These are phyloP conservation scores for Tetramorium bicarinatum DNA, from an alignment of 2,888 invertebrate species.

Conservation along the genomic window DNA sequence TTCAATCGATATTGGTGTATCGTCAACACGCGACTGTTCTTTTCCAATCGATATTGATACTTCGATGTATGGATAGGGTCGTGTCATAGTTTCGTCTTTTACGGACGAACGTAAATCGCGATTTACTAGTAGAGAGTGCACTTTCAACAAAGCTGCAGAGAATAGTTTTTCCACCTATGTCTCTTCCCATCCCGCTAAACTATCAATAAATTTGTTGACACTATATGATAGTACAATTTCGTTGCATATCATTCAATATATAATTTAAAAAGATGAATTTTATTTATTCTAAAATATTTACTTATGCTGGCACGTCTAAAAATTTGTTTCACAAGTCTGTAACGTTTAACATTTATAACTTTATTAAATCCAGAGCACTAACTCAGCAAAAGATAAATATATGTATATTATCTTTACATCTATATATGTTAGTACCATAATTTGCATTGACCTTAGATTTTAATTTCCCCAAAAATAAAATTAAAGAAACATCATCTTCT, in stretches of 20 bases:
- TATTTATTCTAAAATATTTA: background rate
- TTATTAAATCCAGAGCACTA: background rate
- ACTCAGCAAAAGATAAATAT: background rate
- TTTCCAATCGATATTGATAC: slow-evolving; percentile 66
- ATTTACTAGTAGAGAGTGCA: slow-evolving; percentile 74
- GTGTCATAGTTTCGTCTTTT: slow-evolving; percentile 75
- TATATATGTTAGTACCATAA: background rate
- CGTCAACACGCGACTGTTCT: background rate
- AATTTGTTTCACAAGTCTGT: background rate
- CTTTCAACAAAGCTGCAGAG: slow-evolving; percentile 58
- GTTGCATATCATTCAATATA: slow-evolving; percentile 24
- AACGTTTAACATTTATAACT: background rate
- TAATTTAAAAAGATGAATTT: slow-evolving; percentile 3
- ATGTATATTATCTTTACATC: background rate
- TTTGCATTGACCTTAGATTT: background rate
- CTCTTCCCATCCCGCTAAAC: slow-evolving; percentile 37
- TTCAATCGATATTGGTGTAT: slow-evolving; percentile 48
- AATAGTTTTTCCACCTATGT: slow-evolving; percentile 54
- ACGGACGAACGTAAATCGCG: slow-evolving; percentile 78
- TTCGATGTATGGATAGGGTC: slow-evolving; percentile 60
- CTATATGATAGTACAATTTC: slow-evolving; percentile 18
- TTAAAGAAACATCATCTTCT: background rate
- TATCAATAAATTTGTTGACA: slow-evolving; percentile 56
- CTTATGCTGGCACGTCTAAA: background rate
- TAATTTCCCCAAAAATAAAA: background rate